These are phyloP conservation scores for Drosophila grimshawi DNA, from an alignment of 1,140 invertebrate species.

Conservation along the genomic window DNA sequence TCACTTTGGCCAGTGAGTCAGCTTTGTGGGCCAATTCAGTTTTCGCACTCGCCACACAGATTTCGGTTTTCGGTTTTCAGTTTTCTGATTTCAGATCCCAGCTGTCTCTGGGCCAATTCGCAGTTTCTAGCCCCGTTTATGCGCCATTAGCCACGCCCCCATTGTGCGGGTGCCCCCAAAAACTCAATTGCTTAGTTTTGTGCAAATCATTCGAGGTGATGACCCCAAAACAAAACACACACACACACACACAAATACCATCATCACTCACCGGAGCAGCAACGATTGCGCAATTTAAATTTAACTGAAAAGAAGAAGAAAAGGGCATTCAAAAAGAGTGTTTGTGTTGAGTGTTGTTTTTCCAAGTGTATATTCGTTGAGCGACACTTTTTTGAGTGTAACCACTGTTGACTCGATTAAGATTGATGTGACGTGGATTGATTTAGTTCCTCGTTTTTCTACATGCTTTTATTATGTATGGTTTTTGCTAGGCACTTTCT, in stretches of 20 bases:
- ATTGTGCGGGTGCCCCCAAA: background rate
- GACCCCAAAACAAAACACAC: background rate
- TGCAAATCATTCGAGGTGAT: background rate
- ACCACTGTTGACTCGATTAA: too few species aligned
- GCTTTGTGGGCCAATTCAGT: background rate
- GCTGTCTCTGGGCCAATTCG: background rate
- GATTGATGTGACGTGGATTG: too few species aligned
- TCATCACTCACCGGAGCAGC: background rate
- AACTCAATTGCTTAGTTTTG: background rate
- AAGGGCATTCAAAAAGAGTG: too few species aligned
- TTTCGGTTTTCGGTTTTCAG: background rate
- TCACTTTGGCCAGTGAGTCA: background rate
- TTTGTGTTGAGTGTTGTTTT: too few species aligned
- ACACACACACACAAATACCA: background rate
- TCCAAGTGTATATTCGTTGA: too few species aligned
- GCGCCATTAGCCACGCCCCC: background rate
- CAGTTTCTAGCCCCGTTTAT: background rate
- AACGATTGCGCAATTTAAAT: too few species aligned
- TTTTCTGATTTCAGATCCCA: background rate
- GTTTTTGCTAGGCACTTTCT: too few species aligned
- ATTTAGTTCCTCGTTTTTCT: too few species aligned
- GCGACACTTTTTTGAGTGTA: too few species aligned
- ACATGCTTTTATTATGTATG: too few species aligned
- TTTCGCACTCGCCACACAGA: background rate
- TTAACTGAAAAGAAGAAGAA: too few species aligned